Evolutionary conservation across 2,888 invertebrate species (phyloP), one percentile per base, ranked within the genome.

Genomic region (Oxyscelio sp.): DNA sequence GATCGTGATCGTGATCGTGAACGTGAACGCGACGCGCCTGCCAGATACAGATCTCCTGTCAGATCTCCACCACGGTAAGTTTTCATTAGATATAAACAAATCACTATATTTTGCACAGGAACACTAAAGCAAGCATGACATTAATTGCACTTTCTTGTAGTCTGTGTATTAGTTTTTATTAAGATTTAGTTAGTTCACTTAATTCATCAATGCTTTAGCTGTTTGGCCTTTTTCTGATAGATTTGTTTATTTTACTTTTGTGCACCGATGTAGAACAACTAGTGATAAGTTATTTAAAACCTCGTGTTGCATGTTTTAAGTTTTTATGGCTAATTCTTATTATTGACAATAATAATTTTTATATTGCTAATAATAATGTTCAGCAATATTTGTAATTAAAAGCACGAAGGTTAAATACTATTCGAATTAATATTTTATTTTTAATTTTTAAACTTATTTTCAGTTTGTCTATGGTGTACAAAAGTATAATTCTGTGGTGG

Each of bases 41-140:
- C 93, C 50, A 93, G 93, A 85, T 92, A 93, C 87, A 90, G 94
- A 90, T 91, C 92, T 19, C 94, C 94, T 31, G 86, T 90, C 43
- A 91, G 94, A 91, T 93, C 94, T 70, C 94, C 94, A 61, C 92
- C 91, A 45, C 93, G 94, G 94, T 94, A 87, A 82, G 83, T n/a
- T 83, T 88, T 21, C 9, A 34, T 38, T 58, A 24, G 34, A 58
- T 9, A 19, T 43, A 21, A 71, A 59, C 40, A 70, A 58, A 43
- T 38, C 52, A 34, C 5, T 24, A 8, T 22, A 13, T 27, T 5
- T 13, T 24, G 1, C 13, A 21, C 13, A 6, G 4, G 2, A 48
- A 19, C 48, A 48, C 48, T 48, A 21, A 21, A 48, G 48, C 48
- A n/a, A 48, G 48, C 48, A 48, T 19, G 48, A 4, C 40, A n/a